phyloP scores from a whole-genome alignment of 2,888 invertebrate species.

The Drosophila fungiperda region DNA sequence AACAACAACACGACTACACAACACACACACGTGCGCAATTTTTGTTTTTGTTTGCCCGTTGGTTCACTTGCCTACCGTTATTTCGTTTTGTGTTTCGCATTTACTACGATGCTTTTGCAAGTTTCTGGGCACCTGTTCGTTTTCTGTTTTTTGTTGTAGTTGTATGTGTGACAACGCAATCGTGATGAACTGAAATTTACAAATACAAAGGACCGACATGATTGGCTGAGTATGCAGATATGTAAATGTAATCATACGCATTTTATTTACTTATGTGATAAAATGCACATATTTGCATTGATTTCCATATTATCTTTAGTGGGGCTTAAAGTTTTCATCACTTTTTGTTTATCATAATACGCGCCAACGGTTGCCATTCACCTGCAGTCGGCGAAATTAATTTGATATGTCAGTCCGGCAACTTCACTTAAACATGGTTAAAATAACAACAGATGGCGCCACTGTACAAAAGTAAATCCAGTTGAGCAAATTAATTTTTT shows the following conservation, averaged over 20 bases:
- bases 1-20: constrained; percentile 23
- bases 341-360: not conserved
- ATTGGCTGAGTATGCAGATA: not conserved
- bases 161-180: constrained; percentile 52
- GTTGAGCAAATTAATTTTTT: not conserved
- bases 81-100: constrained; percentile 30
- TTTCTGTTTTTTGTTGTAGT: constrained; percentile 64
- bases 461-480: not conserved
- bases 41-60: constrained; percentile 30
- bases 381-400: not conserved
- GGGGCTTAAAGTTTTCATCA: not conserved
- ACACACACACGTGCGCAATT: constrained; percentile 4
- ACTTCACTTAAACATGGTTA: not conserved
- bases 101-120: constrained; percentile 25
- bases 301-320: not conserved
- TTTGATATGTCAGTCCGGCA: constrained; percentile 8
- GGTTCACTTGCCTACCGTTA: constrained; percentile 49
- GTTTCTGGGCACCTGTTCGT: constrained; percentile 66
- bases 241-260: not conserved
- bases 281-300: not conserved
- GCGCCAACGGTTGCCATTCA: not conserved
- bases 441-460: constrained; percentile 16
- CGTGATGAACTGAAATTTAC: constrained; percentile 12
- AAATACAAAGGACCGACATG: not conserved
- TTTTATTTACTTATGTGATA: not conserved